A percentile compares a stretch with the other conserved stretches of the same genome.
These are phyloP conservation scores for Platichthys flesus DNA, from an alignment of 2,113 vertebrate genomes.

Conservation along the genomic window DNA sequence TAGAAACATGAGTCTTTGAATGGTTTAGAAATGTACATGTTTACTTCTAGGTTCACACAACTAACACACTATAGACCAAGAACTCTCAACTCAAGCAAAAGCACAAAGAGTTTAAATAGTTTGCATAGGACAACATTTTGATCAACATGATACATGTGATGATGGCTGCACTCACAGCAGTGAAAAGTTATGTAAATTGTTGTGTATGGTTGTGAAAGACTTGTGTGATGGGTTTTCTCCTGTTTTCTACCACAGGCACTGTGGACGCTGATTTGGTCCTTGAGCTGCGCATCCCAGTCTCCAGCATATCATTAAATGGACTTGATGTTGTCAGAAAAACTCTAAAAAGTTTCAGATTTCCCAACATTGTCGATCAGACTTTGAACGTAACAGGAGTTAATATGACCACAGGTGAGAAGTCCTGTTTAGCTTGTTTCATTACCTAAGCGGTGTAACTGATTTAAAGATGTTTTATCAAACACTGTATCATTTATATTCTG, in stretches of 20 bases:
- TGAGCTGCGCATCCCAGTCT: slow-evolving; percentile 19
- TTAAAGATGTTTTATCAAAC: not conserved
- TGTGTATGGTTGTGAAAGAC: not conserved
- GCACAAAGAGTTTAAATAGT: no score
- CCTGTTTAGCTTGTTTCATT: not conserved
- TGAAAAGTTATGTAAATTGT: not conserved
- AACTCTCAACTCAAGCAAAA: no score
- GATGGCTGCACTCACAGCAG: no score
- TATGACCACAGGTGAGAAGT: slow-evolving; percentile 57
- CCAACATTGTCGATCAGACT: fast-evolving
- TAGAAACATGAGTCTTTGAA: not conserved
- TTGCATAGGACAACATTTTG: no score
- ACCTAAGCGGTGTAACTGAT: fast-evolving
- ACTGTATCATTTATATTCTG: not conserved
- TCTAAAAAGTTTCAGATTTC: not conserved
- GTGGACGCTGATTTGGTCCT: slow-evolving; percentile 15
- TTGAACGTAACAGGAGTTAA: not conserved
- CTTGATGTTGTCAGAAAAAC: not conserved
- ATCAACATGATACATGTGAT: not conserved
- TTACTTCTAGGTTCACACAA: no score
- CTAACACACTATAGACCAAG: no score
- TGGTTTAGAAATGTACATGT: no score
- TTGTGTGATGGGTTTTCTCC: not conserved
- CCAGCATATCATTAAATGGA: not conserved
- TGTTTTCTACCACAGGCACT: not conserved